Conservation (phyloP, 2,888 invertebrate species). For the Ptilodon capucinus region DNA sequence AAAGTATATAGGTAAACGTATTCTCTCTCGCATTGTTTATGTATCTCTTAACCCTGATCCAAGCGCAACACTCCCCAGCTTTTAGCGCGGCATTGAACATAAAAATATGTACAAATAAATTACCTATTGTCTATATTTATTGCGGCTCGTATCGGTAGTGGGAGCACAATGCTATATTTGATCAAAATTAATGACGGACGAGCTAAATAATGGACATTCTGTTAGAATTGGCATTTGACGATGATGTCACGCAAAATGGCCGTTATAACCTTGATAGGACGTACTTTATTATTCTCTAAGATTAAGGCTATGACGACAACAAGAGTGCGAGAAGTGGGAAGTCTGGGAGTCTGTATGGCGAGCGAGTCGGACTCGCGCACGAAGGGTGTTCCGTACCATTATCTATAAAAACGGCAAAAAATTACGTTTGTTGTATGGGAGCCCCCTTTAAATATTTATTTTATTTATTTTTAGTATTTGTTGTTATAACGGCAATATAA, state of each 20-base stretch:
- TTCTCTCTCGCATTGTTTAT: too few species aligned
- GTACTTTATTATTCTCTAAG: not conserved
- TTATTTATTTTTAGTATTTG: too few species aligned
- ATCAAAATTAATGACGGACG: slow-evolving; percentile 26
- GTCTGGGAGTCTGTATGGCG: too few species aligned
- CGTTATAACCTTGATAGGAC: not conserved
- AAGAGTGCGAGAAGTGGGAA: not conserved
- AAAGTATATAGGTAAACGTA: too few species aligned
- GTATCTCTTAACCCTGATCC: too few species aligned
- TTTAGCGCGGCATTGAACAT: slow-evolving; percentile 7
- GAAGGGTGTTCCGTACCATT: too few species aligned
- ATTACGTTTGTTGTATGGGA: too few species aligned
- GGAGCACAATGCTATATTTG: slow-evolving; percentile 14
- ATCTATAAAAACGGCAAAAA: too few species aligned
- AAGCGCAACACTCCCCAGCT: not conserved
- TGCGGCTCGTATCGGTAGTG: slow-evolving; percentile 2
- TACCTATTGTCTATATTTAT: slow-evolving; percentile 16
- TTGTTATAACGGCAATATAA: too few species aligned
- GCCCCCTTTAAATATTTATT: too few species aligned
- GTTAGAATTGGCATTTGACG: slow-evolving; percentile 12
- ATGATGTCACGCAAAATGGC: slow-evolving; percentile 32
- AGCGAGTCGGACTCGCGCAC: too few species aligned
- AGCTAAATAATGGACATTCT: slow-evolving; percentile 12
- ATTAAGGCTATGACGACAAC: not conserved
- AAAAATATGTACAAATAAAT: slow-evolving; percentile 9